Evolutionary conservation across 2,797 vertebrate species (phyloP).

Genomic region (Gymnoscopelus braueri): DNA sequence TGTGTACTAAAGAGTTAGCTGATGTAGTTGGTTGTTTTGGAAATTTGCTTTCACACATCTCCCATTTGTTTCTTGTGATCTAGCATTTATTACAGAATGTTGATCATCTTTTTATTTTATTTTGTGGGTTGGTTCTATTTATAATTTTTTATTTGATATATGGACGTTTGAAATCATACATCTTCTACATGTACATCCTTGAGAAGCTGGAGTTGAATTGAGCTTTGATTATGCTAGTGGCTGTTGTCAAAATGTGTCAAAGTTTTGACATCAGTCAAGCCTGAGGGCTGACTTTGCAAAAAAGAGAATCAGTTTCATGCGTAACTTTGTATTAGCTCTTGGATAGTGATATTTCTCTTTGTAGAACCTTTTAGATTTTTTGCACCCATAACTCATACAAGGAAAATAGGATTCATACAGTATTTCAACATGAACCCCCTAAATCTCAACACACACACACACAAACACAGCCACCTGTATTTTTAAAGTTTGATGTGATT

Average conservation of each 20-base stretch:
- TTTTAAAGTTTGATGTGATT: conserved; percentile 37
- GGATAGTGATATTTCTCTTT: not conserved
- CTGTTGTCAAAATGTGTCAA: not conserved
- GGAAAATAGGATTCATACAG: too few species aligned
- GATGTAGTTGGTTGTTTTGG: conserved; percentile 20
- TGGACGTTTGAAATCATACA: conserved; percentile 12
- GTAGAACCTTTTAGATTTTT: too few species aligned
- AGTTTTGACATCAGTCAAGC: conserved; percentile 1
- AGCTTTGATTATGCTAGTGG: conserved; percentile 14
- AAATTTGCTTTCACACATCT: conserved; percentile 5
- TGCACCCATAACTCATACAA: too few species aligned
- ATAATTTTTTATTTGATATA: conserved; percentile 38
- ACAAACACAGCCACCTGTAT: not conserved
- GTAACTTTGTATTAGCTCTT: not conserved
- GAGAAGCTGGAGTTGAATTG: conserved; percentile 12
- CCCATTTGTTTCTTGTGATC: conserved; percentile 7
- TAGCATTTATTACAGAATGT: not conserved
- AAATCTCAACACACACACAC: not conserved
- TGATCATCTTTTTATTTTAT: conserved; percentile 26
- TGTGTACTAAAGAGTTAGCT: not conserved
- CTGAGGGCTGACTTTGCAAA: not conserved
- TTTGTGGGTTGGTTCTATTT: conserved; percentile 36
- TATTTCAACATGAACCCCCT: too few species aligned
- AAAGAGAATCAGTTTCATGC: too few species aligned
- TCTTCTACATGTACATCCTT: conserved; percentile 1